Base-by-base conservation (phyloP, 2,888 invertebrate species). In the Melanargia galathea region DNA sequence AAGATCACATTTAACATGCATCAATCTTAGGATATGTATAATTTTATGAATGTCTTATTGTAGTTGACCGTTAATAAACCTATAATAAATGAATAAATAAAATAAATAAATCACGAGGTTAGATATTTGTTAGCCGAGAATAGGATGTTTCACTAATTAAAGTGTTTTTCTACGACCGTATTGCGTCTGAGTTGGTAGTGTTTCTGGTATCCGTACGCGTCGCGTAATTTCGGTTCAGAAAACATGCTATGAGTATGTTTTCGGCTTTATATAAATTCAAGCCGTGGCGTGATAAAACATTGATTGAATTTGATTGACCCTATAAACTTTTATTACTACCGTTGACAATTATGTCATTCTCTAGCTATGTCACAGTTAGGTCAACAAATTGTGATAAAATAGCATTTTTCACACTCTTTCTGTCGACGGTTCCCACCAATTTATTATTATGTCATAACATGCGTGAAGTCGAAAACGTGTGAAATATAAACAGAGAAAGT, bases 401-500 rank as follows among this genome's bases (percentile, higher is more conserved):
- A 57, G 13, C 38, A 20, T 33, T 57, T 46, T 46, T 43, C 22
- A 51, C 22, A 56, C 10, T 46, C 18, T 16, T 30, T 22, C 43
- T 8, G 18, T 58, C 30, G 8, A 35, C 52, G 43, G 46, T 73
- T 74, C 71, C 67, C 72, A 75, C 71, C 68, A 66, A 58, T 65
- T 52, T 64, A 67, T 65, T 69, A 71, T 76, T 75, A 77, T 71
- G 70, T 74, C 73, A 75, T 71, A 67, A 65, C 62, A 68, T 66
- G 69, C 71, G 70, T 69, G 70, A 67, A 68, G 72, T 65, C 77
- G 79, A 82, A 84, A 85, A 85, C 87, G 87, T 87, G 87, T 83
- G 88, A 87, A 87, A 82, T 79, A 81, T 77, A 84, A 81, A 85
- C 80, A 77, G 76, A 81, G 85, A 86, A 87, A 86, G 80, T 76